These are phyloP conservation scores for Drosophila rellima DNA, from an alignment of 2,888 invertebrate genomes.

Conservation along the genomic window DNA sequence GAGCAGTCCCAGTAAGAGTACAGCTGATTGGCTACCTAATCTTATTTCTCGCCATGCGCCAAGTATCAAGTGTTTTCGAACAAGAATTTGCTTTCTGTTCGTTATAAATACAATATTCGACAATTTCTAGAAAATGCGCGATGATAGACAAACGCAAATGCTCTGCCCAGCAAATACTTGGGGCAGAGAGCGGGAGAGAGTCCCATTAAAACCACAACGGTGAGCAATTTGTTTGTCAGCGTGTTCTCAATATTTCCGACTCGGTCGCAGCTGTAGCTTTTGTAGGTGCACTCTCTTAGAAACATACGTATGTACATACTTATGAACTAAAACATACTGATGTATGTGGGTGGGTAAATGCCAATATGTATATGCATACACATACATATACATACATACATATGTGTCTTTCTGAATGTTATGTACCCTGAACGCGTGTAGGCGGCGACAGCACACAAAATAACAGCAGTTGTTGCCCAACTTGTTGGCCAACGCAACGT, in stretches of 20 bases:
- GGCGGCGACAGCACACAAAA: constrained; percentile 52
- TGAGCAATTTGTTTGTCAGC: constrained; percentile 36
- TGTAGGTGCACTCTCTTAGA: constrained; percentile 46
- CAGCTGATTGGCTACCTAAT: constrained; percentile 61
- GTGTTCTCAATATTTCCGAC: constrained; percentile 25
- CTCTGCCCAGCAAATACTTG: constrained; percentile 20
- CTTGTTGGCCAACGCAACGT: constrained; percentile 48
- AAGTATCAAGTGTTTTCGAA: constrained; percentile 56
- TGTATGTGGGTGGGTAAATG: constrained; percentile 50
- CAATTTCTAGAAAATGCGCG: constrained; percentile 72
- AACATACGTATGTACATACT: not conserved
- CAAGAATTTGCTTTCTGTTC: constrained; percentile 42
- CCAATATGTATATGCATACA: constrained; percentile 7
- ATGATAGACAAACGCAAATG: constrained; percentile 60
- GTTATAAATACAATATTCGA: constrained; percentile 57
- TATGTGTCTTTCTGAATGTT: constrained; percentile 4
- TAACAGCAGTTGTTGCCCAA: constrained; percentile 46
- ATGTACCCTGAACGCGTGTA: constrained; percentile 31
- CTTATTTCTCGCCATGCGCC: constrained; percentile 43
- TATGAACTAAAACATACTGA: constrained; percentile 30
- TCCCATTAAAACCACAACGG: constrained; percentile 9
- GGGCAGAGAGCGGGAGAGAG: constrained; percentile 7
- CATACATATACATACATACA: not conserved
- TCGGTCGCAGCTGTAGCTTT: constrained; percentile 44
- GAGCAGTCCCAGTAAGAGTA: constrained; percentile 12